Base-by-base conservation (phyloP, 2,888 invertebrate genomes). In the Mactromeris polynyma region DNA sequence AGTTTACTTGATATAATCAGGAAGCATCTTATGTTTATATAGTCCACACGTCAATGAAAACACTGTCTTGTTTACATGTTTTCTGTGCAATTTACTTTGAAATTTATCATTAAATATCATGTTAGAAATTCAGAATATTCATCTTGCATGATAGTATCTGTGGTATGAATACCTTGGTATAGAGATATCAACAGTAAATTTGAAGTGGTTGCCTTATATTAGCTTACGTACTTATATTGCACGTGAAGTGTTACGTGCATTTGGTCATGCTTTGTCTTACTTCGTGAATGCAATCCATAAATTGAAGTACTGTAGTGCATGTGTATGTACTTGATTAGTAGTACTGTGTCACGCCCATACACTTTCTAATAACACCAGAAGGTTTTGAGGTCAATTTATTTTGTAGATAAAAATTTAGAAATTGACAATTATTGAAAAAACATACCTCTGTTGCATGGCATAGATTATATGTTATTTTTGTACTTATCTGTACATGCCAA, bases 401-500 rank as follows among this genome's bases (percentile, higher is more conserved):
- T 46, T 46, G 26, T 19, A 51, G 19, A 51, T 51, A 19, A 21
- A 46, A 51, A 2, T 33, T 33, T 36, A 73, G 33, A 69, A 33
- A 33, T 36, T 36, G n/a, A 36, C 36, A 73, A 33, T 73, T 26
- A 40, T 40, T 40, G 14, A 54, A 51, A 51, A 77, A 84, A 21
- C 84, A 77, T 78, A 78, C 78, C 78, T 54, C 19, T n/a, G 77
- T 84, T 84, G 84, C 84, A 78, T 46, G 77, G 78, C 19, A 36
- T 54, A 51, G 77, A 78, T 84, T 78, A 17, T 51, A 46, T 73
- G 77, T 78, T n/a, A 84, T 78, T 54, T 38, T n/a, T 36, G 51
- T 84, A 77, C 73, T 73, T 73, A 84, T 78, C 84, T 38, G 31
- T 36, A 38, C 84, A 84, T 84, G 84, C 84, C 78, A 78, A 84